Evolutionary conservation across 2,888 invertebrate species (phyloP), one percentile per base, ranked within the genome.

Genomic region (Phorcus lineatus): DNA sequence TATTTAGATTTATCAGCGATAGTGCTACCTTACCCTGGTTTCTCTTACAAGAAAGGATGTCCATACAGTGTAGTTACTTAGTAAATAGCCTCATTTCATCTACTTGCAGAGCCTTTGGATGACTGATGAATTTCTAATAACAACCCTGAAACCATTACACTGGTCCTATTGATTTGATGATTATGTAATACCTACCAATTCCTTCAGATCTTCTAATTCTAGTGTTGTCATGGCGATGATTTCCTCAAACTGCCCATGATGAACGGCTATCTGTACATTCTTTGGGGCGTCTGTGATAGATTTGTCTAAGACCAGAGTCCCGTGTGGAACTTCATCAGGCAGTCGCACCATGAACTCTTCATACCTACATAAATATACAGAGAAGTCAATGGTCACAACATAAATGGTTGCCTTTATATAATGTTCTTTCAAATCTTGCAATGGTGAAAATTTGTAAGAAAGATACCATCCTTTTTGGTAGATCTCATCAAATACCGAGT

Each of bases 191-290:
- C 82, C 76, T 74, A 92, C 92, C 86, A 90, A 66, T 77, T 86
- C 88, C 75, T 88, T 86, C 11, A 92, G 84, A 81, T 92, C 92
- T 9, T 87, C 85, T 47, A 91, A 84, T 53, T 91, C 90, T 67
- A 92, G 89, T 17, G 91, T 92, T 84, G 91, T 90, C 91, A 92
- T 91, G 80, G 92, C 92, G 82, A 91, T 84, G 79, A 92, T 90
- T 78, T 91, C 89, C 57, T 92, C 92, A 78, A 86, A 87, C 28
- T 87, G 85, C 24, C 92, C 92, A 79, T 84, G 84, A 82, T 92
- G 90, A 1, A 92, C 87, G 17, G 91, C 88, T 36, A 92, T 85
- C 76, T 88, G 88, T 6, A 91, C 80, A 75, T 84, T 85, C 22
- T 89, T 84, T 0, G 88, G 87, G 19, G 82, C 83, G 7, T 85